Base-by-base conservation (phyloP, 2,113 vertebrate species). In the Cricetomys ansorgei region DNA sequence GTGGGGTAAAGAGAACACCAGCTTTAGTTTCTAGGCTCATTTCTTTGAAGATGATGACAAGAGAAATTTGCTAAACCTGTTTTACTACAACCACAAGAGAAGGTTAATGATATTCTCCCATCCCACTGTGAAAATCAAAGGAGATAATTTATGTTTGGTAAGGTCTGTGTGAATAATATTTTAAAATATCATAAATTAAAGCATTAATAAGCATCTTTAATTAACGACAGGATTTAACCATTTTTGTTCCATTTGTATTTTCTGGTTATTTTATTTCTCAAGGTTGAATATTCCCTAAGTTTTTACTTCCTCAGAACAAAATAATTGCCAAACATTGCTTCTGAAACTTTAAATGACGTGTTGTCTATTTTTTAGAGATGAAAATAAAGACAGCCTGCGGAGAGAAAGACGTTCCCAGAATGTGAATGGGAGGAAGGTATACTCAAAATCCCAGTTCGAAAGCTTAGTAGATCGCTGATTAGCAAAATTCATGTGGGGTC, bases 51-150 rank as follows among this genome's bases (percentile, higher is more conserved):
- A 37, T 55, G 27, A 62, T 4, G 12, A 7, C 19, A 70, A 69
- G 9, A 72, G 13, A 83, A 43, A 0, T 81, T 59, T 23, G 4
- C 53, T 92, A 75, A 85, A 15, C 19, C 48, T 88, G 90, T 88
- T 40, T 88, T 53, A 53, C 45, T 21, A 2, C 9, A 70, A 55
- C 69, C 53, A 3, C n/a, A 59, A 65, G 64, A 87, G 77, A 55
- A 40, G 11, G 19, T 79, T 67, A 96, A 27, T 69, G 88, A 92
- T 86, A 73, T 83, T 72, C 21, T 89, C n/a, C 65, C 7, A 57
- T 9, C 48, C 57, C 43, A 88, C 57, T 57, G 16, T 85, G 50
- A 92, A 43, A 92, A 94, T 94, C 81, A 94, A 96, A 91, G 29
- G 43, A 88, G 7, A 62, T 86, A 92, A 89, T 55, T 16, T 57